These are phyloP conservation scores for Isurus oxyrinchus DNA, from an alignment of 2,113 vertebrate species.

Conservation along the genomic window DNA sequence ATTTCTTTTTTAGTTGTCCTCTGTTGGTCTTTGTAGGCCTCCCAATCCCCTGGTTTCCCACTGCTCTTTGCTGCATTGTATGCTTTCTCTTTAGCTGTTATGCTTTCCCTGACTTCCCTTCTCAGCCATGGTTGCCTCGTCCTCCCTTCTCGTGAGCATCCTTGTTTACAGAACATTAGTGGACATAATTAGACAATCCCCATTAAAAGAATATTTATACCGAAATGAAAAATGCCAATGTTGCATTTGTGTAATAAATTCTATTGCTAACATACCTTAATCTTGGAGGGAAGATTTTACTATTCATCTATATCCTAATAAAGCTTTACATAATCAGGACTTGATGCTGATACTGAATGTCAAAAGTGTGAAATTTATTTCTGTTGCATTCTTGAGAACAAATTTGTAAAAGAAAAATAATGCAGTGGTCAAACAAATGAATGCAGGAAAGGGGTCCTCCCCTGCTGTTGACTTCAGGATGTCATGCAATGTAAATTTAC, in stretches of 20 bases:
- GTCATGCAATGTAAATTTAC: not conserved
- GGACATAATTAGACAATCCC: not conserved
- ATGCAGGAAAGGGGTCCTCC: not conserved
- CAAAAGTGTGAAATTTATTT: not conserved
- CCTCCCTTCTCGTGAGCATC: too few relatives aligned
- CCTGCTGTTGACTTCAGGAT: not conserved
- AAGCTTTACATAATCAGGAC: not conserved
- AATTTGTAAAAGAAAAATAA: not conserved
- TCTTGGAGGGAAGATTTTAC: not conserved
- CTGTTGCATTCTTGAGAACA: not conserved
- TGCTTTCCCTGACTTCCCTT: too few relatives aligned
- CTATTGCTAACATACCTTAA: not conserved
- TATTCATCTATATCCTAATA: not conserved
- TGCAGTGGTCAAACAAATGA: not conserved
- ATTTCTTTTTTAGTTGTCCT: too few relatives aligned
- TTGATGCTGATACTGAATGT: not conserved
- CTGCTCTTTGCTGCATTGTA: too few relatives aligned
- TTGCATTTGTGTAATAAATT: not conserved
- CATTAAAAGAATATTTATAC: not conserved
- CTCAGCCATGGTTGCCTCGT: too few relatives aligned
- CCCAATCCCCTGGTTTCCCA: too few relatives aligned
- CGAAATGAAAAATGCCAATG: not conserved
- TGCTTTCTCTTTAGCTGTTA: too few relatives aligned
- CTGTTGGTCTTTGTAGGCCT: too few relatives aligned
- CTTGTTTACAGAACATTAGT: too few relatives aligned